Evolutionary conservation across 2,113 vertebrate genomes (phyloP).

Genomic region (Albula glossodonta): DNA sequence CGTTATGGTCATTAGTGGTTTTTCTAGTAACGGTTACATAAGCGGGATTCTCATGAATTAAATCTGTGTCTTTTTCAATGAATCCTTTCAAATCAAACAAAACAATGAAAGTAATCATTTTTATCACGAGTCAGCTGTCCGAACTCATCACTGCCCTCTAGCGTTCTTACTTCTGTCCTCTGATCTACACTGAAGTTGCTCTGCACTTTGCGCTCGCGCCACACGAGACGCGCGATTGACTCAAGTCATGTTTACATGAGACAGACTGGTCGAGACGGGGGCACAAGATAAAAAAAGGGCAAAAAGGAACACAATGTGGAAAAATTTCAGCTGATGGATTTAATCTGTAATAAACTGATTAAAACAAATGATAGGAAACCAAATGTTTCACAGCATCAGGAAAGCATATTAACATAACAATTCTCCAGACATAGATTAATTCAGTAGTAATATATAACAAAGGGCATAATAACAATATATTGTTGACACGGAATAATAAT

Average conservation of each 20-base stretch:
- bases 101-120: background rate
- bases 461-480: background rate
- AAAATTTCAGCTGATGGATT: too few relatives aligned
- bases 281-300: background rate
- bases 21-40: background rate
- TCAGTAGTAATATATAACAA: background rate
- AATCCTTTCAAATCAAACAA: background rate
- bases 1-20: background rate
- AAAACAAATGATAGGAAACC: too few relatives aligned
- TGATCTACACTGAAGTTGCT: background rate
- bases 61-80: background rate
- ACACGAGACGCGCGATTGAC: background rate
- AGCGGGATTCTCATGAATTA: background rate
- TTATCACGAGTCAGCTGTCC: background rate
- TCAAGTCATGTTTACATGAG: background rate
- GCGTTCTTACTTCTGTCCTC: slow-evolving; percentile 38
- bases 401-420: background rate
- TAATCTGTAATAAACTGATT: too few relatives aligned
- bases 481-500: background rate
- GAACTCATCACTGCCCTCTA: slow-evolving; percentile 60
- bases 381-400: background rate
- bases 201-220: background rate
- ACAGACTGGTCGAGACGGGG: background rate
- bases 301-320: background rate
- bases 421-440: background rate